Base-by-base conservation (phyloP, 1,140 invertebrate genomes). In the Daktulosphaira vitifoliae region DNA sequence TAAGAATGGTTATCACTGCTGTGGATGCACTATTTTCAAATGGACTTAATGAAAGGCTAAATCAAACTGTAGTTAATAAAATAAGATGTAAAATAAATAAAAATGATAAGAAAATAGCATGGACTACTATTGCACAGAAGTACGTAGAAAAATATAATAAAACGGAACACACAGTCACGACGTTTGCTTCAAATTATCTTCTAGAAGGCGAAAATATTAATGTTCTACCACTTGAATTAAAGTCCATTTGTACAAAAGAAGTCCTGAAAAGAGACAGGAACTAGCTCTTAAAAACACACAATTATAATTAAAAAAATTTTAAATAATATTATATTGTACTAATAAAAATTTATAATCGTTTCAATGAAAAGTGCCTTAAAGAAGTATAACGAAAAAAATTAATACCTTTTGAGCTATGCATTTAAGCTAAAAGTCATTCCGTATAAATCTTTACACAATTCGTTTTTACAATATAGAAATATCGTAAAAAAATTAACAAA, bases 51-150 rank as follows among this genome's bases (percentile, higher is more conserved):
- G n/a, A n/a, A n/a, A n/a, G n/a, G n/a, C n/a, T n/a, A n/a, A n/a
- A n/a, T n/a, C n/a, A n/a, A n/a, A n/a, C n/a, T n/a, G n/a, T n/a
- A n/a, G n/a, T n/a, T n/a, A n/a, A n/a, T n/a, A n/a, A n/a, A 66
- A 66, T 22, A 66, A 54, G 68, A 49, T 69, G 68, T 16, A 25
- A 11, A 49, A 49, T 49, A 25, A 25, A 49, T 49, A 15, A 25
- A 49, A 49, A 25, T 49, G 2, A 49, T 49, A 25, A 49, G n/a
- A 68, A 68, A 44, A 56, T 23, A 66, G 51, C 65, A 11, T 68
- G 69, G 69, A 68, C 65, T 64, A 65, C 54, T 11, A 65, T 68
- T n/a, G 65, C 65, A 39, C 49, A 52, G 65, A 59, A 64, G 65
- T 68, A 66, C 29, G 26, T 66, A 49, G 9, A 68, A 38, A 66